phyloP scores from a whole-genome alignment of 2,113 vertebrate species.

The Mionectes macconnelli region DNA sequence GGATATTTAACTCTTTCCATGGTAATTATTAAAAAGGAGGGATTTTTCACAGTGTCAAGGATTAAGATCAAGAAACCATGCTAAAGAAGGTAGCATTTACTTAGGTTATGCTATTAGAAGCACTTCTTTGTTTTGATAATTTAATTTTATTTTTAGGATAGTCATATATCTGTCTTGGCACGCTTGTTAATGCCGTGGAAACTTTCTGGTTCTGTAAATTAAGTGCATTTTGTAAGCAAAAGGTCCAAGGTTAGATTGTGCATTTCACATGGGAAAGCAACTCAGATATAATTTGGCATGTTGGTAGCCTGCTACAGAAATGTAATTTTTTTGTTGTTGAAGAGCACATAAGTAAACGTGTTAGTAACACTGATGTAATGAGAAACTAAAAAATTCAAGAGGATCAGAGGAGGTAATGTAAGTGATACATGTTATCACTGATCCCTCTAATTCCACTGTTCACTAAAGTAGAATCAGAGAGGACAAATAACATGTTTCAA shows the following conservation, averaged over 20 bases:
- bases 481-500: not conserved
- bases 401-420: not conserved
- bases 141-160: not conserved
- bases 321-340: not conserved
- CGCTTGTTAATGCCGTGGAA: not conserved
- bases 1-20: not conserved
- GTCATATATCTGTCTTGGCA: not conserved
- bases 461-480: not conserved
- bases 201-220: not conserved
- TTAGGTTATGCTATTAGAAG: not conserved
- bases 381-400: not conserved
- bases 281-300: not conserved
- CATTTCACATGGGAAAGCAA: not conserved
- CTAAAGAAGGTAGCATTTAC: not conserved
- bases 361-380: not conserved
- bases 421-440: not conserved
- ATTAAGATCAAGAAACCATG: not conserved
- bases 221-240: not conserved
- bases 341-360: not conserved
- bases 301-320: not conserved
- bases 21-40: not conserved
- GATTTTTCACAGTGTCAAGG: not conserved
- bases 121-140: accelerated
- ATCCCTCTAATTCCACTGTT: not conserved
- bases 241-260: not conserved